phyloP scores from a whole-genome alignment of 2,888 invertebrate genomes.

The Pardosa pseudoannulata region DNA sequence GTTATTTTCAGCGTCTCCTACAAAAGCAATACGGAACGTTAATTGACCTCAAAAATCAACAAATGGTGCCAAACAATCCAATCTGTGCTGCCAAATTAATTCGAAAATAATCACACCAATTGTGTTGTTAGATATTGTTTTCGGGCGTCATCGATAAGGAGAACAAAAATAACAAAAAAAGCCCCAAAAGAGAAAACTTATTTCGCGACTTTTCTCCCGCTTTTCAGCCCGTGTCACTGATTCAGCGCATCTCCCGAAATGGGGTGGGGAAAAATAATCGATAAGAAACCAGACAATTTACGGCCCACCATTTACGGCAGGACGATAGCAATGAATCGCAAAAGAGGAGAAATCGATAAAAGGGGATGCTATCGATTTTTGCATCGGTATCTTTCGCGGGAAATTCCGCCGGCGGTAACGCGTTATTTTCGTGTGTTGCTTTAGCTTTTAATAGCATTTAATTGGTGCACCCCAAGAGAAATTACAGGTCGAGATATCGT shows the following conservation, averaged over 20 bases:
- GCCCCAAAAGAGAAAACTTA: background rate
- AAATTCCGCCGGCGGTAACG: background rate
- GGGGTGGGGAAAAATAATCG: slow-evolving; percentile 59
- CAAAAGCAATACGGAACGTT: slow-evolving; percentile 7
- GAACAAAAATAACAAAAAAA: no score
- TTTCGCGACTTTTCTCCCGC: slow-evolving; percentile 30
- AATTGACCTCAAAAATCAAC: slow-evolving; percentile 56
- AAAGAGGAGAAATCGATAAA: slow-evolving; percentile 52
- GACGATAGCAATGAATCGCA: slow-evolving; percentile 59
- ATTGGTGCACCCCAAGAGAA: slow-evolving; percentile 12
- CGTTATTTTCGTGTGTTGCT: slow-evolving; percentile 38
- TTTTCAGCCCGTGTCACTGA: slow-evolving; percentile 29
- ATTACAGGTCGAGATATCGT: background rate
- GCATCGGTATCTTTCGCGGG: slow-evolving; percentile 50
- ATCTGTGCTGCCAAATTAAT: slow-evolving; percentile 16
- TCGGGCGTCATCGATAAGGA: background rate
- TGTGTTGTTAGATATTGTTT: slow-evolving; percentile 34
- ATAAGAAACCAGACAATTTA: slow-evolving; percentile 53
- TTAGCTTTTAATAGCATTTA: slow-evolving; percentile 23
- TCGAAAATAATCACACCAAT: slow-evolving; percentile 50
- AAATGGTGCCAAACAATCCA: slow-evolving; percentile 32
- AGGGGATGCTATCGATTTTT: slow-evolving; percentile 45
- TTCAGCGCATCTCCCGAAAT: slow-evolving; percentile 34
- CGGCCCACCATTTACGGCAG: slow-evolving; percentile 49
- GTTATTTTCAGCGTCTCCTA: no score